Evolutionary conservation across 2,888 invertebrate species (phyloP).

Genomic region (Congeria kusceri): DNA sequence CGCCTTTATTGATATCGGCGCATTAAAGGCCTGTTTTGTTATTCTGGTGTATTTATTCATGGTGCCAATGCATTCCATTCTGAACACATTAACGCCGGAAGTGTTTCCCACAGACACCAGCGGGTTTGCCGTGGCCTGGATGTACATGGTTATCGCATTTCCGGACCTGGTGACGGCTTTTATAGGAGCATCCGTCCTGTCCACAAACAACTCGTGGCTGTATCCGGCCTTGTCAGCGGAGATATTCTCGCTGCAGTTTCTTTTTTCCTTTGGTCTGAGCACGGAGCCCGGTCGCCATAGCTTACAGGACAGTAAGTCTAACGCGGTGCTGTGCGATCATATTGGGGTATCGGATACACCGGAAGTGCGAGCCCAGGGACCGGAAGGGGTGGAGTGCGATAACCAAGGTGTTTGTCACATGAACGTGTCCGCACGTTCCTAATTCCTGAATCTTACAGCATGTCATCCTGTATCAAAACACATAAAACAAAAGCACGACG

Average conservation of each 20-base stretch:
- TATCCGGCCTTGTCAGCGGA: slow-evolving; percentile 77
- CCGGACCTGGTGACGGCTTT: slow-evolving; percentile 78
- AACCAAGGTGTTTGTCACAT: too few species aligned
- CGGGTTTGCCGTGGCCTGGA: slow-evolving; percentile 78
- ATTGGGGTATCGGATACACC: too few species aligned
- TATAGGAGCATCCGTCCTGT: slow-evolving; percentile 74
- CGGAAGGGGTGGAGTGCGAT: too few species aligned
- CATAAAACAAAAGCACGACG: too few species aligned
- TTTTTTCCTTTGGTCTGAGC: slow-evolving; percentile 69
- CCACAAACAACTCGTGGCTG: slow-evolving; percentile 72
- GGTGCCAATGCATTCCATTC: slow-evolving; percentile 79
- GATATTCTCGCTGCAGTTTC: slow-evolving; percentile 74
- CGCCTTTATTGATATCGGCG: slow-evolving; percentile 71
- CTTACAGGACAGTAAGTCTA: slow-evolving; percentile 60
- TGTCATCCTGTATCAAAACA: too few species aligned
- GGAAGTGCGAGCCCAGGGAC: too few species aligned
- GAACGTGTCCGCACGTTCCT: too few species aligned
- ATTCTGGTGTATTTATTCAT: slow-evolving; percentile 79
- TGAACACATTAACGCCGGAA: slow-evolving; percentile 80
- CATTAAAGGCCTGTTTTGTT: slow-evolving; percentile 73
- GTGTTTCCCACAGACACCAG: slow-evolving; percentile 76
- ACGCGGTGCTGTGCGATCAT: too few species aligned
- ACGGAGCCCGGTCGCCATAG: slow-evolving; percentile 73
- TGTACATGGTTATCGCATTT: slow-evolving; percentile 75
- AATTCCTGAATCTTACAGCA: too few species aligned